A percentile compares a stretch with the other conserved stretches of the same genome.
These are phyloP conservation scores for Petrolisthes cinctipes DNA, from an alignment of 2,888 invertebrate genomes.

Conservation along the genomic window DNA sequence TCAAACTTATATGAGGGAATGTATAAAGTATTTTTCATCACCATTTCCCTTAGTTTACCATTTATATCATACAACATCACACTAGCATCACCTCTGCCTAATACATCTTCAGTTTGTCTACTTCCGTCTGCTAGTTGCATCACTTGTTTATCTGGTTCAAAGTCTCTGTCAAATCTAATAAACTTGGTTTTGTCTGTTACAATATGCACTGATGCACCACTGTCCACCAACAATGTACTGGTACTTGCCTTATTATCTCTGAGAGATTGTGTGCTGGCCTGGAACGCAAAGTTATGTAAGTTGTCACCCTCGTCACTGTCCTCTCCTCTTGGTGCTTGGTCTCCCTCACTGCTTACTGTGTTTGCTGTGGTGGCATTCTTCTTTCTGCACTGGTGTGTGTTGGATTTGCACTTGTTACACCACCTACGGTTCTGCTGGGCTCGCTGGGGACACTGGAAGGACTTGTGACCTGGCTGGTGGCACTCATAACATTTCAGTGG, in stretches of 20 bases:
- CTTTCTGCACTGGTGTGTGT: constrained; percentile 17
- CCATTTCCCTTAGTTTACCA: constrained; percentile 7
- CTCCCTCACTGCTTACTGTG: neutral
- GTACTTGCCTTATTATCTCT: constrained; percentile 5
- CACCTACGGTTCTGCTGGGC: neutral
- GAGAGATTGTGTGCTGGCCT: neutral
- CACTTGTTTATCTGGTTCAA: constrained; percentile 19
- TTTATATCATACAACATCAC: constrained; percentile 22
- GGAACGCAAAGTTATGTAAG: constrained; percentile 15
- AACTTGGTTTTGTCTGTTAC: constrained; percentile 26
- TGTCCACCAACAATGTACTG: constrained; percentile 15
- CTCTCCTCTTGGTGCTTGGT: neutral
- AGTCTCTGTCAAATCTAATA: constrained; percentile 21
- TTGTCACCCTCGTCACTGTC: constrained; percentile 2
- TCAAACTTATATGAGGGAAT: constrained; percentile 26
- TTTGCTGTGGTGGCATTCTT: constrained; percentile 8
- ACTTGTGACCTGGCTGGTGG: constrained; percentile 18
- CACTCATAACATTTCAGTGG: constrained; percentile 4
- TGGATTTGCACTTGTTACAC: constrained; percentile 22
- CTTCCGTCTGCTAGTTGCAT: constrained; percentile 37
- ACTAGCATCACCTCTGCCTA: constrained; percentile 28
- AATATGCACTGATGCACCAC: constrained; percentile 33
- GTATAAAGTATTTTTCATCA: constrained; percentile 26
- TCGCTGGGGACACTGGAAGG: constrained; percentile 14
- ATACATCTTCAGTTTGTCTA: constrained; percentile 16